Percentiles rank a stretch among this genome's conserved stretches.
Conservation (phyloP, 1,140 invertebrate genomes). For the Hypsibius dujardini region DNA sequence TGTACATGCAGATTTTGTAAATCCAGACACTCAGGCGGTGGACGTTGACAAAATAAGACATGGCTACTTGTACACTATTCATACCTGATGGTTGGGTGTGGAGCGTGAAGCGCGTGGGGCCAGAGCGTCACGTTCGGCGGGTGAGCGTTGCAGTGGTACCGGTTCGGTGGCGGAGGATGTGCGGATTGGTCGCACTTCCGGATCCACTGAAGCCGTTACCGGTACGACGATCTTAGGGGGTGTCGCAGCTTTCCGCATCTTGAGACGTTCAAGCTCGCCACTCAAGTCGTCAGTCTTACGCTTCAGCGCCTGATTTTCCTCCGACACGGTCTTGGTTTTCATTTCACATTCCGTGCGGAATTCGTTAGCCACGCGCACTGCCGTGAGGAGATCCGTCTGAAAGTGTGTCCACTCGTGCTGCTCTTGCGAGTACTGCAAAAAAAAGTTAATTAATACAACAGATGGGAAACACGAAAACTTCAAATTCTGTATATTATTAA, state of each 20-base stretch:
- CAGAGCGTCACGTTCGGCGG: neutral
- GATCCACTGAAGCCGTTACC: neutral
- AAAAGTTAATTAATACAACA: constrained; percentile 21
- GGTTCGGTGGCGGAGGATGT: neutral
- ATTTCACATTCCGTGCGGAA: constrained; percentile 49
- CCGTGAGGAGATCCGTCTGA: constrained; percentile 72
- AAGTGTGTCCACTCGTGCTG: constrained; percentile 78
- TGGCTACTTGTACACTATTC: too few species aligned
- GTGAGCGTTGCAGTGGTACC: neutral
- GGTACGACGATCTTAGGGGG: neutral
- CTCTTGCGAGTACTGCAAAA: constrained; percentile 29
- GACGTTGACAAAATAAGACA: too few species aligned
- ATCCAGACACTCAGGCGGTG: too few species aligned
- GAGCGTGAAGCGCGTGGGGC: neutral
- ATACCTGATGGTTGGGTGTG: neutral
- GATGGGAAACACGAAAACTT: neutral
- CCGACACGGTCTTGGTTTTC: constrained; percentile 56
- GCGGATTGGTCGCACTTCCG: neutral
- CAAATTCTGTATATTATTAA: too few species aligned
- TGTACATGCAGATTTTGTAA: too few species aligned
- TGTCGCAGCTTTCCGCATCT: constrained; percentile 25
- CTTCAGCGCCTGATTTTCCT: constrained; percentile 60
- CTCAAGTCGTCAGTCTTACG: constrained; percentile 56
- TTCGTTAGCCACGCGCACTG: constrained; percentile 80
- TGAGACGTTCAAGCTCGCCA: constrained; percentile 57